phyloP scores from a whole-genome alignment of 2,113 vertebrate species.

The Argyrosomus japonicus region DNA sequence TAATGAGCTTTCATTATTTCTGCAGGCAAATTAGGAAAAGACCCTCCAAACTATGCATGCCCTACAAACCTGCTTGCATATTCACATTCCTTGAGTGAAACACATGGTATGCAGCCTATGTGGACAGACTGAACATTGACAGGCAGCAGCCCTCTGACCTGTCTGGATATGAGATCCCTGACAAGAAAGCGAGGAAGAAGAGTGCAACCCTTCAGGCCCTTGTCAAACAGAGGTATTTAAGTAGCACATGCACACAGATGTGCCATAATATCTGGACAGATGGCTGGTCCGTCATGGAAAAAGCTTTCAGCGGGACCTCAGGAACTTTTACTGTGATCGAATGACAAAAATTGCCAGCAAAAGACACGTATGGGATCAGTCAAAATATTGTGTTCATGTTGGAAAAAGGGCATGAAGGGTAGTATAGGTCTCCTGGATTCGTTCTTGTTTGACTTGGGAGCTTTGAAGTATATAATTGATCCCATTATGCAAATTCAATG shows the following conservation, averaged over 20 bases:
- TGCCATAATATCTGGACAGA: slow-evolving; percentile 43
- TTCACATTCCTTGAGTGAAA: slow-evolving; percentile 43
- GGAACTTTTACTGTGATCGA: neutral
- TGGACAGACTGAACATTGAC: slow-evolving; percentile 20
- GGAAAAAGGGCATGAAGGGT: neutral
- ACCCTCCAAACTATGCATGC: neutral
- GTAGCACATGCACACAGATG: slow-evolving; percentile 39
- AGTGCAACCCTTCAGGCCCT: neutral
- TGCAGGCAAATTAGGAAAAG: slow-evolving; percentile 1
- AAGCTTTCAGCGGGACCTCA: slow-evolving; percentile 22
- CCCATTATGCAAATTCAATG: neutral
- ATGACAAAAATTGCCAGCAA: neutral
- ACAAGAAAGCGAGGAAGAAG: slow-evolving; percentile 1
- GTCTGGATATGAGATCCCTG: slow-evolving; percentile 41
- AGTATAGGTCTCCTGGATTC: neutral
- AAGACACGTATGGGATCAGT: neutral
- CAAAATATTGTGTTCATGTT: neutral
- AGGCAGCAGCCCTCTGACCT: slow-evolving; percentile 48
- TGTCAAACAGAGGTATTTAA: slow-evolving; percentile 44
- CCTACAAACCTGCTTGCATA: neutral
- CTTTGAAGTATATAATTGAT: neutral
- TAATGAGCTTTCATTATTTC: slow-evolving; percentile 19
- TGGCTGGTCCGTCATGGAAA: slow-evolving; percentile 20
- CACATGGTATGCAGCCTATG: neutral
- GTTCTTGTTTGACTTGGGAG: neutral